Conservation (phyloP, 2,113 vertebrate genomes). For the Callospermophilus lateralis region DNA sequence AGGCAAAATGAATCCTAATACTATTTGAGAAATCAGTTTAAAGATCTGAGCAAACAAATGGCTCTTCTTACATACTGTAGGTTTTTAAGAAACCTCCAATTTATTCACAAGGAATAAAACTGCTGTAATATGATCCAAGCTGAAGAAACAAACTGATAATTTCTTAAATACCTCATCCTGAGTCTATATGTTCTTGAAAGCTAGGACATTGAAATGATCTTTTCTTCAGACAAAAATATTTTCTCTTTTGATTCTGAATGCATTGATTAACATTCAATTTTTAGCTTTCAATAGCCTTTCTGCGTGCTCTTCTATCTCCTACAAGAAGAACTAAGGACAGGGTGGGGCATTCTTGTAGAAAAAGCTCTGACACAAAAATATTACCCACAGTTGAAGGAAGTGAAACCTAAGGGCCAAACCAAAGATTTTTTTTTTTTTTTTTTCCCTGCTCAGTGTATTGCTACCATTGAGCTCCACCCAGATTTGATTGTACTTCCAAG, state of each 20-base stretch:
- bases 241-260: slow-evolving; percentile 37
- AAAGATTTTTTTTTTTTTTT: background rate
- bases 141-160: slow-evolving; percentile 27
- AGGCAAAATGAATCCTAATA: background rate
- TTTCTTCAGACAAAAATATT: slow-evolving; percentile 49
- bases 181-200: slow-evolving; percentile 40
- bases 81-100: background rate
- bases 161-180: slow-evolving; percentile 46
- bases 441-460: background rate
- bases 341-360: slow-evolving; percentile 73
- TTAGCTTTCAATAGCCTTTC: slow-evolving; percentile 49
- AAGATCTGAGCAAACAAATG: slow-evolving; percentile 9
- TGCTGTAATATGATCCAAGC: slow-evolving; percentile 1
- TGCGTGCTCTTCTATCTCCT: background rate
- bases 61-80: background rate
- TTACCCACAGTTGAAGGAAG: slow-evolving; percentile 37
- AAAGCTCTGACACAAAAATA: slow-evolving; percentile 53
- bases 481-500: slow-evolving; percentile 72
- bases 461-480: slow-evolving; percentile 81
- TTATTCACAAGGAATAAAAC: slow-evolving; percentile 36
- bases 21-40: background rate
- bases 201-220: slow-evolving; percentile 3
- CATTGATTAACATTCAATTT: slow-evolving; percentile 37
- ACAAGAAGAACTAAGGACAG: slow-evolving; percentile 55
- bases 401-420: slow-evolving; percentile 37